Conservation (phyloP, 2,797 vertebrate genomes). For the Acanthiza pusilla region DNA sequence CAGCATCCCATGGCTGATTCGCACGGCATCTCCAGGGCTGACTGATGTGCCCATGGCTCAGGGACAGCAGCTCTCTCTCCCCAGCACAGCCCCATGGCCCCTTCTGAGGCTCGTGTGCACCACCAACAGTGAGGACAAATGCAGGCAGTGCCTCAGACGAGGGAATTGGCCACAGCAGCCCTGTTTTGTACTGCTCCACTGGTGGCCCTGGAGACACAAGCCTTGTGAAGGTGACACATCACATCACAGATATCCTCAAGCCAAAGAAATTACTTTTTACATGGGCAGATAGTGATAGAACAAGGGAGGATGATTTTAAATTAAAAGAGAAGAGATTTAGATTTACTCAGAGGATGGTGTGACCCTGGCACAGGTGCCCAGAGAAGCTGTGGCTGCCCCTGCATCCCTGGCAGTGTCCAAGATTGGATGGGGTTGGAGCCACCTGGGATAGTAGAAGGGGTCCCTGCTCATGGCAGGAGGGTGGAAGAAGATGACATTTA, state of each 20-base stretch:
- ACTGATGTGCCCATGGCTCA: background rate
- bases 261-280: background rate
- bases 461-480: background rate
- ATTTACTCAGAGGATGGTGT: background rate
- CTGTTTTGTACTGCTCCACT: background rate
- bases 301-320: background rate
- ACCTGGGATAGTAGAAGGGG: background rate
- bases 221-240: background rate
- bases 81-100: background rate
- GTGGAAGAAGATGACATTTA: background rate
- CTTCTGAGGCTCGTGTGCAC: background rate
- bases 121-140: background rate
- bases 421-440: background rate
- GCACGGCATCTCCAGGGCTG: rapidly evolving
- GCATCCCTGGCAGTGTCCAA: background rate
- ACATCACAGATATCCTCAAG: rapidly evolving
- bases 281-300: background rate
- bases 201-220: background rate
- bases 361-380: background rate
- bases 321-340: background rate
- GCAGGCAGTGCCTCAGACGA: background rate
- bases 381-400: background rate
- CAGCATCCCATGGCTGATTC: rapidly evolving
- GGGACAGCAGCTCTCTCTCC: background rate
- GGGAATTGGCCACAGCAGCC: background rate